Evolutionary conservation across 2,113 vertebrate species (phyloP).

Genomic region (Chloroceryle aenea): DNA sequence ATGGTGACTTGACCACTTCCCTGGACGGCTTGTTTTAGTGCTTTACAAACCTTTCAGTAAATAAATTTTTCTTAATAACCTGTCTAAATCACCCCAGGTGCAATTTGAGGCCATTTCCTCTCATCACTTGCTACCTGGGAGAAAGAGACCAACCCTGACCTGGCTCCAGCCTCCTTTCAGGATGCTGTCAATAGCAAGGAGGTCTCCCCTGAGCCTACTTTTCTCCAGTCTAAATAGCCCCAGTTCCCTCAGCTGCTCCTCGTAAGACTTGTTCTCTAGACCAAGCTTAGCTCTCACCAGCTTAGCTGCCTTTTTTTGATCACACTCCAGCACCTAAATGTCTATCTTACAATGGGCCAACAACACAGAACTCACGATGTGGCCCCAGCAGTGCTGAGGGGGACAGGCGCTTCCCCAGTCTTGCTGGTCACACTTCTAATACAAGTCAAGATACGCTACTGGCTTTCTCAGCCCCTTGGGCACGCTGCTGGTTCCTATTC

Average conservation of each 20-base stretch:
- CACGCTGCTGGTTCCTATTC: neutral
- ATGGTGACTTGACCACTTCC: neutral
- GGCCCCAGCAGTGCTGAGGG: rapidly evolving
- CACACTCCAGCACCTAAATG: rapidly evolving
- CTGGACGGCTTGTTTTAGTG: neutral
- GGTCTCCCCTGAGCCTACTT: neutral
- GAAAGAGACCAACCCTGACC: rapidly evolving
- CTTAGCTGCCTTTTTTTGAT: rapidly evolving
- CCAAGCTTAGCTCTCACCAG: too few species aligned
- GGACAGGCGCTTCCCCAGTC: neutral
- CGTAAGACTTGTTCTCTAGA: neutral
- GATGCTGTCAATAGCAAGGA: neutral
- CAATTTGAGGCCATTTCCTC: neutral
- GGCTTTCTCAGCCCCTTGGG: neutral
- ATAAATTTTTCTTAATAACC: neutral
- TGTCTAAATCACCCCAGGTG: neutral
- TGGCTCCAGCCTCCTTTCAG: neutral
- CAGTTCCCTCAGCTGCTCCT: neutral
- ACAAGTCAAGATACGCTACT: neutral
- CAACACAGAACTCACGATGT: rapidly evolving
- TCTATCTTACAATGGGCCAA: neutral
- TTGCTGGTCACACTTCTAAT: neutral
- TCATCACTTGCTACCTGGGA: neutral
- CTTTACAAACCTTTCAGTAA: rapidly evolving
- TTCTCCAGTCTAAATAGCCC: neutral